phyloP scores from a whole-genome alignment of 92 coral and sea anemone species.

The Paragorgia papillata region DNA sequence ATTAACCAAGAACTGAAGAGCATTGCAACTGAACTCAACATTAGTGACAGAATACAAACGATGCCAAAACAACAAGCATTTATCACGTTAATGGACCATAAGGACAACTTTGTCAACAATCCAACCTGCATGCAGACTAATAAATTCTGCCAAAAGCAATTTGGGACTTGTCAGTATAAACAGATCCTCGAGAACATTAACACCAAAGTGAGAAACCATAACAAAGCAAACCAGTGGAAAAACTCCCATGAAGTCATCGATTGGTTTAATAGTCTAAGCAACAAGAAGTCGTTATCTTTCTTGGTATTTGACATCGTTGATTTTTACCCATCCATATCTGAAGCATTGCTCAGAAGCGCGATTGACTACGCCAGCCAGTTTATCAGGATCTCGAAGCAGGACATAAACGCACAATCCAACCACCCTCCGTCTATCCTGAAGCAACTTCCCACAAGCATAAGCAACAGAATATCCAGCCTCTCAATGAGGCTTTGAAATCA shows the following conservation, averaged over 20 bases:
- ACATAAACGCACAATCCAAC: too few species aligned
- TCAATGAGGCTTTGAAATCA: too few species aligned
- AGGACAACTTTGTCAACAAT: slow-evolving; percentile 45
- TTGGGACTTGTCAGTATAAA: slow-evolving; percentile 40
- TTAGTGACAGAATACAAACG: slow-evolving; percentile 40
- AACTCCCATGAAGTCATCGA: slow-evolving; percentile 26
- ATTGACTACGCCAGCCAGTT: slow-evolving; percentile 1
- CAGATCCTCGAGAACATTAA: slow-evolving; percentile 48
- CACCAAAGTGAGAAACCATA: slow-evolving; percentile 16
- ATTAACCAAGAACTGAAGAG: slow-evolving; percentile 42
- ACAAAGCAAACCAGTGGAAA: slow-evolving; percentile 51
- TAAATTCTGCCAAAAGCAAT: slow-evolving; percentile 42
- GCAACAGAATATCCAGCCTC: too few species aligned
- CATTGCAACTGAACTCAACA: slow-evolving; percentile 20
- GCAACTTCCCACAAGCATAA: too few species aligned
- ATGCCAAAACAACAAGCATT: slow-evolving; percentile 34
- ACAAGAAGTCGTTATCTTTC: background rate
- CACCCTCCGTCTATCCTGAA: too few species aligned
- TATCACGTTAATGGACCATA: slow-evolving; percentile 37
- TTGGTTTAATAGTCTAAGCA: slow-evolving; percentile 3
- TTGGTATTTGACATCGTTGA: slow-evolving; percentile 8
- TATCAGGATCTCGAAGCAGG: too few species aligned
- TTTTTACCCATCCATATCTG: slow-evolving; percentile 14
- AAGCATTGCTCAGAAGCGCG: background rate
- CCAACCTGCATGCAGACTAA: slow-evolving; percentile 48